phyloP scores from a whole-genome alignment of 2,888 invertebrate genomes.

The Amphipyra tragopoginis region DNA sequence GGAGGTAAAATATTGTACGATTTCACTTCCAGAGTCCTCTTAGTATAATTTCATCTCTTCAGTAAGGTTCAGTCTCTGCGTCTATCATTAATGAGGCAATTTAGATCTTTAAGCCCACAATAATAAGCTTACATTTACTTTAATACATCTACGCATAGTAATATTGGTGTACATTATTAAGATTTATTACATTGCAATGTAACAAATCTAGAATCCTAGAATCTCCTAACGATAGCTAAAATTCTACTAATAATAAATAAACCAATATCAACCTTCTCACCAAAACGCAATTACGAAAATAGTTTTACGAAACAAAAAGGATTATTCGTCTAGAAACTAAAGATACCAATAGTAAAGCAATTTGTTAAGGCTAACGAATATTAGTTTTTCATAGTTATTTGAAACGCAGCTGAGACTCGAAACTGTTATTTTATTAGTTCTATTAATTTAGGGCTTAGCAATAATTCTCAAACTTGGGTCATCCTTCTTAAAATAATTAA shows the following conservation, averaged over 20 bases:
- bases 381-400: slow-evolving; percentile 37
- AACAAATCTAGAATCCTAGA: too few species aligned
- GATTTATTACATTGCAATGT: too few species aligned
- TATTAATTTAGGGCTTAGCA: slow-evolving; percentile 33
- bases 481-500: slow-evolving; percentile 37
- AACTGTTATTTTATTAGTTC: slow-evolving; percentile 38
- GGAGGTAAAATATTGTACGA: too few species aligned
- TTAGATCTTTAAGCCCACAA: too few species aligned
- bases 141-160: too few species aligned
- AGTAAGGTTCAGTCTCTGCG: too few species aligned
- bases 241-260: slow-evolving; percentile 7
- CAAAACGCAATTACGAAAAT: slow-evolving; percentile 35
- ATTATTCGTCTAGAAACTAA: slow-evolving; percentile 20
- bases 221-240: slow-evolving; percentile 13
- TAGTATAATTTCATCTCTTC: too few species aligned
- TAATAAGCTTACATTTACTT: too few species aligned
- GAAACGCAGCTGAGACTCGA: slow-evolving; percentile 26
- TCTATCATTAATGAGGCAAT: too few species aligned
- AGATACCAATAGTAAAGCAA: slow-evolving; percentile 26
- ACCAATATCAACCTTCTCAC: slow-evolving; percentile 10
- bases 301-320: slow-evolving; percentile 5
- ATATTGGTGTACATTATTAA: too few species aligned
- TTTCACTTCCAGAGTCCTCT: too few species aligned
- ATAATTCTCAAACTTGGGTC: slow-evolving; percentile 28
- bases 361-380: slow-evolving; percentile 34